A percentile compares a stretch with the other conserved stretches of the same genome.
These are phyloP conservation scores for Caerostris darwini DNA, from an alignment of 1,140 invertebrate species.

Conservation along the genomic window DNA sequence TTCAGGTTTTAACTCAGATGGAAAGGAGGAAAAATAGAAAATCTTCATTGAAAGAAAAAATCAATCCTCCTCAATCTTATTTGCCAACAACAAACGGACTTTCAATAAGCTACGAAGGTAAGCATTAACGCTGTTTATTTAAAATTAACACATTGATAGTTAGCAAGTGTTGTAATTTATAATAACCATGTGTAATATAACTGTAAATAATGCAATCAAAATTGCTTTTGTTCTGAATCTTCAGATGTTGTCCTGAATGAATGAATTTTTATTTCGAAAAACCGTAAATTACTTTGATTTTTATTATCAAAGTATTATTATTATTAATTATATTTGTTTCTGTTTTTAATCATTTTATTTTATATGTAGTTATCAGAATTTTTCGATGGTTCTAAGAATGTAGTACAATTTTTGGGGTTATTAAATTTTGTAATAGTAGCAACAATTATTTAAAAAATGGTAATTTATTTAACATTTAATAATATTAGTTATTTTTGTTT, in stretches of 20 bases:
- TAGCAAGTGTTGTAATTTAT: not conserved
- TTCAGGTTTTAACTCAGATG: not conserved
- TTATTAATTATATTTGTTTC: too few species aligned
- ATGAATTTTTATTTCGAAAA: not conserved
- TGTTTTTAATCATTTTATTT: too few species aligned
- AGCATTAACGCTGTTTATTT: not conserved
- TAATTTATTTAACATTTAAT: too few species aligned
- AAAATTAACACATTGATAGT: not conserved
- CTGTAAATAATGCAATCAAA: not conserved
- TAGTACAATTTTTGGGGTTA: too few species aligned
- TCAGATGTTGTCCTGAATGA: not conserved
- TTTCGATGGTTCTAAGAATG: too few species aligned
- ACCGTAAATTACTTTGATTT: not conserved
- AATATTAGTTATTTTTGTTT: too few species aligned
- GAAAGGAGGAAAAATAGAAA: not conserved
- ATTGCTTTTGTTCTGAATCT: not conserved
- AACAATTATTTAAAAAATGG: too few species aligned
- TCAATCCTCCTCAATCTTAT: not conserved
- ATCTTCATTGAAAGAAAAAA: not conserved
- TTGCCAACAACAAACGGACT: not conserved
- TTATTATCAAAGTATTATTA: too few species aligned
- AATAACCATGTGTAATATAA: not conserved
- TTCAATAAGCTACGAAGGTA: not conserved
- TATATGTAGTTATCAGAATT: too few species aligned
- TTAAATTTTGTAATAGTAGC: too few species aligned